phyloP scores from a whole-genome alignment of 2,113 vertebrate genomes.

The Engystomops pustulosus region DNA sequence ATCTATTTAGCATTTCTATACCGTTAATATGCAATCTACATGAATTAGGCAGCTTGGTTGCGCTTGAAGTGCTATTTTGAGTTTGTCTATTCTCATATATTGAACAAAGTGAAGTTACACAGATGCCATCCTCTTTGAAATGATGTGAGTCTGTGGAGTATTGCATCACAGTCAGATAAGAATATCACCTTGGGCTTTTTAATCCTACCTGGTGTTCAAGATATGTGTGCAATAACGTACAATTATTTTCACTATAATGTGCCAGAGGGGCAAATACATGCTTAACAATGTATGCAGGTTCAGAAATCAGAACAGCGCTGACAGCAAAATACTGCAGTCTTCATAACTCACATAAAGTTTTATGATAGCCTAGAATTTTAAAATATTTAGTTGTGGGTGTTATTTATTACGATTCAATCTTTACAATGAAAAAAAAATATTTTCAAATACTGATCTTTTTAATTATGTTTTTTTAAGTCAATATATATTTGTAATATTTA shows the following conservation, averaged over 20 bases:
- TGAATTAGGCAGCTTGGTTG: no score
- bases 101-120: neutral
- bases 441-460: no score
- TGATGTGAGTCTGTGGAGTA: neutral
- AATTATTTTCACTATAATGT: neutral
- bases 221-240: neutral
- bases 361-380: no score
- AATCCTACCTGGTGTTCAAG: neutral
- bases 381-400: no score
- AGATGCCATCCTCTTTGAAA: neutral
- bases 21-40: neutral
- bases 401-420: no score
- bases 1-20: neutral
- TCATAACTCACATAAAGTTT: conserved; percentile 6
- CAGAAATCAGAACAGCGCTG: neutral
- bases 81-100: no score
- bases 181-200: neutral
- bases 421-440: no score
- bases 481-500: no score
- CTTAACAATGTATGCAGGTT: neutral
- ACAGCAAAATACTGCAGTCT: neutral
- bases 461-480: no score
- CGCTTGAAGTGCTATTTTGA: no score
- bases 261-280: neutral
- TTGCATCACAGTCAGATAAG: neutral